phyloP scores from a whole-genome alignment of 1,140 invertebrate genomes.

The Tetragonula clypearis region DNA sequence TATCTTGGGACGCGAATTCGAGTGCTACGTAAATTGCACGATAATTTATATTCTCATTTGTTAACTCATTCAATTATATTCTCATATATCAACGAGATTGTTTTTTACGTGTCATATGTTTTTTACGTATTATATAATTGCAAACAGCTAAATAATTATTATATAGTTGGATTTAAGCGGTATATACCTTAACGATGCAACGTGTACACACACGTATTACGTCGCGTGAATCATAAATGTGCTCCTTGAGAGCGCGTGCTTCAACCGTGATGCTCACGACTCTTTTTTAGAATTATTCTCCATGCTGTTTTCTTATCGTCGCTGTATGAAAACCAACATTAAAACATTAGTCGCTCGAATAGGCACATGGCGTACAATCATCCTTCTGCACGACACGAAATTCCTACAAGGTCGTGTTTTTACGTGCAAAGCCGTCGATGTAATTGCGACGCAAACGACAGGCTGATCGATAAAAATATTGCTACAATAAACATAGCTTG shows the following conservation, averaged over 20 bases:
- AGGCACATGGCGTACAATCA: background rate
- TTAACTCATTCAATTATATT: background rate
- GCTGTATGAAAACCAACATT: background rate
- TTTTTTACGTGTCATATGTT: background rate
- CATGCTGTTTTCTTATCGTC: background rate
- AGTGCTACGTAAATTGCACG: background rate
- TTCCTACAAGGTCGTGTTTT: background rate
- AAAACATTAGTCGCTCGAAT: background rate
- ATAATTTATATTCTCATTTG: background rate
- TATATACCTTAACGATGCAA: background rate
- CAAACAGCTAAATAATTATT: background rate
- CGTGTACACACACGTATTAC: background rate
- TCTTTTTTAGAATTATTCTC: conserved; percentile 20
- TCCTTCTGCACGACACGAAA: background rate
- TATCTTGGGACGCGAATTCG: background rate
- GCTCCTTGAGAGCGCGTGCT: conserved; percentile 22
- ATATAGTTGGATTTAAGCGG: background rate
- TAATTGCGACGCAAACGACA: background rate
- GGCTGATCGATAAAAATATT: background rate
- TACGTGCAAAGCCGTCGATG: background rate
- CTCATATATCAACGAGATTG: background rate
- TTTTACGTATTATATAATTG: background rate
- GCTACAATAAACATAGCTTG: background rate
- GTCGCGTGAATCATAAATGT: conserved; percentile 25
- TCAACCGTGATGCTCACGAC: background rate